Conservation (phyloP, 2,797 vertebrate genomes). For the Oreortyx pictus region DNA sequence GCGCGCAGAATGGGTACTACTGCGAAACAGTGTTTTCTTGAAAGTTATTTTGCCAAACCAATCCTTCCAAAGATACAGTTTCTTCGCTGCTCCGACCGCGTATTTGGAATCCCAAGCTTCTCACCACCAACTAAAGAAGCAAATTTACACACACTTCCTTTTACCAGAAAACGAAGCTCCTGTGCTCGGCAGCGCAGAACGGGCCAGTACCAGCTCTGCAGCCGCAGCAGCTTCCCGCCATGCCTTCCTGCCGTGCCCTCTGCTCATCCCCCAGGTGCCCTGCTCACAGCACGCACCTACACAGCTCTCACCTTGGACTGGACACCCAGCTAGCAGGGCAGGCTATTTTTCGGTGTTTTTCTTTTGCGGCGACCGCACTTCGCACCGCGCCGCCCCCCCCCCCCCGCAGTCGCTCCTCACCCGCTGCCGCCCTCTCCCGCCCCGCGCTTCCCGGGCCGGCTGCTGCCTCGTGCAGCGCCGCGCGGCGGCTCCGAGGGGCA, state of each 20-base stretch:
- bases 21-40: background rate
- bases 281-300: background rate
- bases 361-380: rapidly evolving
- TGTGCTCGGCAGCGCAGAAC: too few relatives aligned
- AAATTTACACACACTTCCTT: background rate
- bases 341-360: too few relatives aligned
- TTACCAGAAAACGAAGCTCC: background rate
- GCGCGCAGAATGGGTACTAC: background rate
- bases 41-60: background rate
- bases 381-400: too few relatives aligned
- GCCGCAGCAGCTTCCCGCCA: background rate
- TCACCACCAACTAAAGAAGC: background rate
- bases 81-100: background rate
- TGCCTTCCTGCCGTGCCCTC: background rate
- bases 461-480: too few relatives aligned
- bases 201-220: background rate
- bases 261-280: background rate
- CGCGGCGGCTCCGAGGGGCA: rapidly evolving
- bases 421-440: too few relatives aligned
- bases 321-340: rapidly evolving
- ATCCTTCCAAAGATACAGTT: background rate
- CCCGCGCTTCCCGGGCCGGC: too few relatives aligned
- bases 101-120: background rate
- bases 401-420: too few relatives aligned
- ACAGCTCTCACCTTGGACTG: background rate